Evolutionary conservation across 2,113 vertebrate species (phyloP).

Genomic region (Aepyceros melampus): DNA sequence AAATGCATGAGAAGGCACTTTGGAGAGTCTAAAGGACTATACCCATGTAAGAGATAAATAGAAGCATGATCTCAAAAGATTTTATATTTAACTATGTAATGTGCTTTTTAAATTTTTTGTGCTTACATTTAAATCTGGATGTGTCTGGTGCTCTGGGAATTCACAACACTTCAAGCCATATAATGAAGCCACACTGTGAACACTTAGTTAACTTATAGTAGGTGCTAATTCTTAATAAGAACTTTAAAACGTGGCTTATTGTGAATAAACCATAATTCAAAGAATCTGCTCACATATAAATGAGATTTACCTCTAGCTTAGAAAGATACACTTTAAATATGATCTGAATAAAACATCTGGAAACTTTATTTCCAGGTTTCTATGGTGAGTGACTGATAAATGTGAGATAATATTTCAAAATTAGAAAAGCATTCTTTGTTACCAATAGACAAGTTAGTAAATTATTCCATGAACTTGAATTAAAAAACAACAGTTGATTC

Average conservation of each 20-base stretch:
- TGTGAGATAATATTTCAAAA: neutral
- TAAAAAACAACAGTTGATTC: neutral
- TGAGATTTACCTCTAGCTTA: constrained; percentile 45
- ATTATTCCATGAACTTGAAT: neutral
- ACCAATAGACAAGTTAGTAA: neutral
- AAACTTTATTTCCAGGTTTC: constrained; percentile 25
- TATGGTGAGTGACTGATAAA: neutral
- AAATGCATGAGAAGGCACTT: neutral
- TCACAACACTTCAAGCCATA: constrained; percentile 68
- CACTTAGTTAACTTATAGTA: constrained; percentile 74
- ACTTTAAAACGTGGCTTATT: constrained; percentile 66
- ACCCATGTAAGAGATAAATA: neutral
- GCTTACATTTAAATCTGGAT: constrained; percentile 63
- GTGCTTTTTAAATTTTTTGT: neutral
- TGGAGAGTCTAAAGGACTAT: neutral
- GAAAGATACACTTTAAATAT: constrained; percentile 11
- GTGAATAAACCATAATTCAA: constrained; percentile 63
- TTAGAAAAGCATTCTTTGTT: neutral
- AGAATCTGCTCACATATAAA: constrained; percentile 48
- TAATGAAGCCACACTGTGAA: constrained; percentile 73
- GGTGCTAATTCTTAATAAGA: constrained; percentile 73
- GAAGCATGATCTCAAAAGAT: neutral
- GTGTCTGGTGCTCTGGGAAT: constrained; percentile 54
- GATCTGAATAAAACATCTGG: constrained; percentile 22
- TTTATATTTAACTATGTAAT: constrained; percentile 41